These are phyloP conservation scores for Donacobius atricapilla DNA, from an alignment of 2,113 vertebrate species.

Conservation along the genomic window DNA sequence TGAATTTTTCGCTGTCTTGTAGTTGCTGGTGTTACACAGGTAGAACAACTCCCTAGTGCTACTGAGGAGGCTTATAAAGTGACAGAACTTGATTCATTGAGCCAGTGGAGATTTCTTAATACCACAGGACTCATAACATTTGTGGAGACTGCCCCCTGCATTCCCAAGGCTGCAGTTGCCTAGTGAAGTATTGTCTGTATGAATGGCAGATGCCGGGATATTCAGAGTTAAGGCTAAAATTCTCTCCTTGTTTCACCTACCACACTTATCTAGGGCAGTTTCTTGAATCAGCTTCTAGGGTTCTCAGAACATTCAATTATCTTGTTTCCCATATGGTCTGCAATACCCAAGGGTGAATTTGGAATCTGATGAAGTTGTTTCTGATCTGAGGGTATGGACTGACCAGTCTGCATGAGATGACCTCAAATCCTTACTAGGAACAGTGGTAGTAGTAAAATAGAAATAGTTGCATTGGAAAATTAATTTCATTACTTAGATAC, in stretches of 20 bases:
- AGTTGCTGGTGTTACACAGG: neutral
- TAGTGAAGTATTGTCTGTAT: neutral
- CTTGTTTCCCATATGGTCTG: constrained; percentile 50
- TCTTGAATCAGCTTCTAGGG: constrained; percentile 35
- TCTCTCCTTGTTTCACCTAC: neutral
- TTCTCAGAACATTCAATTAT: constrained; percentile 61
- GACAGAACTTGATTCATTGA: neutral
- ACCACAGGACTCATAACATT: neutral
- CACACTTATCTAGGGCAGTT: constrained; percentile 54
- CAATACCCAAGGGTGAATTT: constrained; percentile 41
- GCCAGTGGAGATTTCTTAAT: neutral
- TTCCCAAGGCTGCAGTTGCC: neutral
- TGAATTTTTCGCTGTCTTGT: neutral
- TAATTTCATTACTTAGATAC: neutral
- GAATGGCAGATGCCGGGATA: neutral
- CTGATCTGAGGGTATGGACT: constrained; percentile 53
- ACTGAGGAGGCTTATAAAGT: neutral
- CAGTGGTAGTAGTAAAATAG: neutral
- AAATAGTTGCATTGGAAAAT: constrained; percentile 25
- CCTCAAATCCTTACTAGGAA: constrained; percentile 38
- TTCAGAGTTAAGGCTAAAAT: constrained; percentile 49
- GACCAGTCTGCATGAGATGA: constrained; percentile 39
- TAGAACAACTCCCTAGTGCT: neutral
- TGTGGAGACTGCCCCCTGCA: neutral
- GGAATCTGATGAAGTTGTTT: constrained; percentile 61